Conservation (phyloP, 37 sponge, comb jelly and placozoan genomes). For the Aphrocallistes beatrix region DNA sequence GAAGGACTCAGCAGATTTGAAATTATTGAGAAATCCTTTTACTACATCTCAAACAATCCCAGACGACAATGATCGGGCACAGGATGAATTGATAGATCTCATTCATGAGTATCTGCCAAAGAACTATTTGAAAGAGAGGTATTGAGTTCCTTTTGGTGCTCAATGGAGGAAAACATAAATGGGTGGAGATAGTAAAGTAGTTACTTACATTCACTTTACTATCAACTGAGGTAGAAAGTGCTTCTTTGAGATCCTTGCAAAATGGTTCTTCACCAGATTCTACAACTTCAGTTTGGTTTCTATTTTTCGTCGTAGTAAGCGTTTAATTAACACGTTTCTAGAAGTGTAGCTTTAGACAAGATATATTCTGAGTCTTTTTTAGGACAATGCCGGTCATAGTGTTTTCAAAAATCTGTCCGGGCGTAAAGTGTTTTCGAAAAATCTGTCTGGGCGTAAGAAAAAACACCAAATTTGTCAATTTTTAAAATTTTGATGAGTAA, state of each 20-base stretch:
- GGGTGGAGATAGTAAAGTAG: not conserved
- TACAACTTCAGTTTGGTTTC: not conserved
- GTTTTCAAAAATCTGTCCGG: too few relatives aligned
- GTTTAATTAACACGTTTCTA: not conserved
- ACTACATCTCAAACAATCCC: not conserved
- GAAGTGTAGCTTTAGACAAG: constrained; percentile 24
- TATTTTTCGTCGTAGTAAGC: not conserved
- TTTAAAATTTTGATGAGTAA: too few relatives aligned
- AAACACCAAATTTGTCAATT: too few relatives aligned
- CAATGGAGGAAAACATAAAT: not conserved
- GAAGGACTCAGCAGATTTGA: not conserved
- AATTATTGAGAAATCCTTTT: not conserved
- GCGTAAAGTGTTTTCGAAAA: too few relatives aligned
- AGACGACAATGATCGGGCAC: not conserved
- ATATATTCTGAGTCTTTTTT: constrained; percentile 19
- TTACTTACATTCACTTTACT: not conserved
- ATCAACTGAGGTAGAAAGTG: not conserved
- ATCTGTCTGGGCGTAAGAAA: too few relatives aligned
- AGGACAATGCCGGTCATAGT: constrained; percentile 18
- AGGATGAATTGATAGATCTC: too few relatives aligned
- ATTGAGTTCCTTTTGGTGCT: too few relatives aligned
- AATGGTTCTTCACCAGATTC: not conserved
- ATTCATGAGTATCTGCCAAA: too few relatives aligned
- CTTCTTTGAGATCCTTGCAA: not conserved
- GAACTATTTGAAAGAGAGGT: too few relatives aligned